These are phyloP conservation scores for Riptortus pedestris DNA, from an alignment of 1,140 invertebrate species.

Conservation along the genomic window DNA sequence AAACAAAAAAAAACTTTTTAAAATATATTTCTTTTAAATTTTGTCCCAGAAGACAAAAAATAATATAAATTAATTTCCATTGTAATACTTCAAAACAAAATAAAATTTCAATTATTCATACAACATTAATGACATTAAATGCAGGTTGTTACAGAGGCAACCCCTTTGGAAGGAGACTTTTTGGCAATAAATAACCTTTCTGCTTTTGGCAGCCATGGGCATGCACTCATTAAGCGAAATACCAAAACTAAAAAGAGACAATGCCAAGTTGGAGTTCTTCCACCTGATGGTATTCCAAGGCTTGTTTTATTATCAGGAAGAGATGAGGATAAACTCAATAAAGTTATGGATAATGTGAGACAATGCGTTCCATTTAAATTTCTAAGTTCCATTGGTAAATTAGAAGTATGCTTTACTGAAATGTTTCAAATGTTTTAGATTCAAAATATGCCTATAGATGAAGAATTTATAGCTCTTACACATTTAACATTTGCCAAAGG, in stretches of 20 bases:
- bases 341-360: conserved; percentile 30
- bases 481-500: conserved; percentile 15
- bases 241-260: conserved; percentile 24
- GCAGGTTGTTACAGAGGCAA: conserved; percentile 44
- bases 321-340: conserved; percentile 28
- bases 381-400: not conserved
- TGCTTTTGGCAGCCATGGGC: conserved; percentile 54
- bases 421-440: conserved; percentile 6
- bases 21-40: no score
- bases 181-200: conserved; percentile 53
- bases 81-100: no score
- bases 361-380: not conserved
- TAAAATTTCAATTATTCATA: no score
- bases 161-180: conserved; percentile 38
- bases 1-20: no score
- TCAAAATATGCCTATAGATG: conserved; percentile 41
- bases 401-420: not conserved
- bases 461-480: conserved; percentile 24
- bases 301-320: conserved; percentile 31
- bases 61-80: no score
- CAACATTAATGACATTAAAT: no score
- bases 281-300: conserved; percentile 30
- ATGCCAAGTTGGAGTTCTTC: conserved; percentile 9
- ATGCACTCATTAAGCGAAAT: conserved; percentile 41
- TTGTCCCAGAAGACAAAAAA: no score